Evolutionary conservation across 2,888 invertebrate genomes (phyloP).

Genomic region (Cosmorhoe ocellata): DNA sequence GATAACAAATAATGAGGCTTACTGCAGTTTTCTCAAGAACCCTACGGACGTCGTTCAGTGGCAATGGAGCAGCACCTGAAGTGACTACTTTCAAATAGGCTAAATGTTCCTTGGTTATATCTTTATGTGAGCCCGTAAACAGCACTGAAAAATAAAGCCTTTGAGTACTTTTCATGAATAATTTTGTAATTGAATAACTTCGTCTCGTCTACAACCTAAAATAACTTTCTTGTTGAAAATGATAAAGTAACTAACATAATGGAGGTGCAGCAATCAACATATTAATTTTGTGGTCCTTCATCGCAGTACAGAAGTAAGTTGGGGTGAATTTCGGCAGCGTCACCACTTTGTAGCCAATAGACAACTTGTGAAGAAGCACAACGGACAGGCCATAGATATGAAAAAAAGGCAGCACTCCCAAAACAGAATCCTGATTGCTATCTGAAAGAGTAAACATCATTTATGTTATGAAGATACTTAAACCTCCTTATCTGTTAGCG

Average conservation of each 20-base stretch:
- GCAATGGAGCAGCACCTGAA: conserved; percentile 86
- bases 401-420: conserved; percentile 88
- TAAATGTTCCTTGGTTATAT: conserved; percentile 81
- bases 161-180: neutral
- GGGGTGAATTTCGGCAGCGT: conserved; percentile 89
- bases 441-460: conserved; percentile 48
- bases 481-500: too few relatives aligned
- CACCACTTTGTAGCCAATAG: conserved; percentile 83
- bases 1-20: conserved; percentile 12
- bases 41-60: conserved; percentile 77
- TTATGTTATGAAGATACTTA: too few relatives aligned
- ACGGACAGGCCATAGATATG: conserved; percentile 88
- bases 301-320: conserved; percentile 83
- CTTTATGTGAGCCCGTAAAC: conserved; percentile 85
- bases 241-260: conserved; percentile 74
- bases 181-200: too few relatives aligned
- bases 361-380: conserved; percentile 80
- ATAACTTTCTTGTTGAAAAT: too few relatives aligned
- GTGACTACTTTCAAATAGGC: conserved; percentile 76
- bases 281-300: conserved; percentile 83
- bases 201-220: too few relatives aligned
- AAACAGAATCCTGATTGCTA: conserved; percentile 79
- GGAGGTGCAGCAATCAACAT: conserved; percentile 88
- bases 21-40: conserved; percentile 72
- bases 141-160: conserved; percentile 72